These are phyloP conservation scores for Syngnathus acus DNA, from an alignment of 2,797 vertebrate genomes.

Conservation along the genomic window DNA sequence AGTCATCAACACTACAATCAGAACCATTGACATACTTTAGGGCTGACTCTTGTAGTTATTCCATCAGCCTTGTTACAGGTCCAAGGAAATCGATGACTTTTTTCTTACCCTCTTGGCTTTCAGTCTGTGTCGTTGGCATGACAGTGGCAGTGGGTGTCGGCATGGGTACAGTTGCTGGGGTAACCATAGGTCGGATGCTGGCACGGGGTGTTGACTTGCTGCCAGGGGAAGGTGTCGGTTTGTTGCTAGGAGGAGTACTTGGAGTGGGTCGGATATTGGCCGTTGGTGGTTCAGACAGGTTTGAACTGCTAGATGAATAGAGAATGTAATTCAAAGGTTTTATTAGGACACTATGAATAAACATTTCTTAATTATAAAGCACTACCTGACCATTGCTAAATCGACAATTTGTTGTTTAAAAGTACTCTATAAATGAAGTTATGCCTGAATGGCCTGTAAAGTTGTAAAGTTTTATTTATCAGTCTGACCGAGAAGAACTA, in stretches of 20 bases:
- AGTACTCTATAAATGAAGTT: not conserved
- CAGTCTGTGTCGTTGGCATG: slow-evolving; percentile 95
- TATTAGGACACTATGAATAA: not conserved
- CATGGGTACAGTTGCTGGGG: slow-evolving; percentile 82
- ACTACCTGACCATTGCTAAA: too few species aligned
- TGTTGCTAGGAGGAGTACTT: slow-evolving; percentile 81
- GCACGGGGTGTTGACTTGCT: slow-evolving; percentile 91
- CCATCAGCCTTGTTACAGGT: not conserved
- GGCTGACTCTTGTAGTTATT: not conserved
- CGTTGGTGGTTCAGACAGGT: slow-evolving; percentile 87
- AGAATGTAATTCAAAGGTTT: not conserved
- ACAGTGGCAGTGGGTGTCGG: slow-evolving; percentile 95
- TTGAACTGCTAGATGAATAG: slow-evolving; percentile 67
- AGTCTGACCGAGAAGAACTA: too few species aligned
- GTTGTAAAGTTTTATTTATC: too few species aligned
- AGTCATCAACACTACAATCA: not conserved
- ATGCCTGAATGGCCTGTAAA: not conserved
- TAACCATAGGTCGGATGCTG: slow-evolving; percentile 95
- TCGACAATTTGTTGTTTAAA: too few species aligned
- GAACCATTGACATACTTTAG: not conserved
- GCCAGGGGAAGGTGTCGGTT: slow-evolving; percentile 80
- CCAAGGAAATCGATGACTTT: too few species aligned
- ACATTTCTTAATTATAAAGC: too few species aligned
- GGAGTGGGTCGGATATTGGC: slow-evolving; percentile 96
- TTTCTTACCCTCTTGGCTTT: slow-evolving; percentile 85